Base-by-base conservation (phyloP, 1,140 invertebrate genomes). In the Trichonephila inaurata region DNA sequence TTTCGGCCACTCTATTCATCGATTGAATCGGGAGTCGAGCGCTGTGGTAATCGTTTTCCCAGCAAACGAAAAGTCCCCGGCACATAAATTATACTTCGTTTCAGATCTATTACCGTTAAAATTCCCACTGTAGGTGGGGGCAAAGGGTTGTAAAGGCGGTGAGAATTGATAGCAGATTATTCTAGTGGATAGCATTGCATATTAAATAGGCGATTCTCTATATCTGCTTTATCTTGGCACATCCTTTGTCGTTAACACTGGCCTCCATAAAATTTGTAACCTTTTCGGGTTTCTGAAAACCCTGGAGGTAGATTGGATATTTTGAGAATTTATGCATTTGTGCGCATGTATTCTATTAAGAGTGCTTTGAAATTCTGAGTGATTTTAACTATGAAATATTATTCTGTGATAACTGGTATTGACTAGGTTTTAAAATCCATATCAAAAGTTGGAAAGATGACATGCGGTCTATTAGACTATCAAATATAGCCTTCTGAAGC, bases 1-100 rank as follows among this genome's bases (percentile, higher is more conserved):
- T 89, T 89, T 89, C 64, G 88, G n/a, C 40, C 62, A 64, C 62
- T 21, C 82, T 7, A 64, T 58, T 58, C 88, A 89, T 89, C 88
- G 64, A 89, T 89, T 89, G 85, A 58, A 87, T 83, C n/a, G 86
- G 83, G 83, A 85, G 58, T 58, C 28, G 86, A 66, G 61, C 60
- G 28, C 19, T 24, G 51, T 4, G 83, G 86, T 85, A 88, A 88
- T 88, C 86, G 86, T 66, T 88, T 88, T 69, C 33, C 60, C 18
- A 40, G 72, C 72, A 77, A 77, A 77, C 72, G 24, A 77, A 77
- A 85, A 85, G 58, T 51, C 19, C 19, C 82, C 44, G 82, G 82
- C 58, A 60, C 24, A 85, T 85, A 64, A 87, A 51, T 64, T 51
- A 51, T 40, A 60, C 61, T 33, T 62, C 5, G 85, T 62, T n/a